phyloP scores from a whole-genome alignment of 2,888 invertebrate genomes.

The Diarsia rubi region DNA sequence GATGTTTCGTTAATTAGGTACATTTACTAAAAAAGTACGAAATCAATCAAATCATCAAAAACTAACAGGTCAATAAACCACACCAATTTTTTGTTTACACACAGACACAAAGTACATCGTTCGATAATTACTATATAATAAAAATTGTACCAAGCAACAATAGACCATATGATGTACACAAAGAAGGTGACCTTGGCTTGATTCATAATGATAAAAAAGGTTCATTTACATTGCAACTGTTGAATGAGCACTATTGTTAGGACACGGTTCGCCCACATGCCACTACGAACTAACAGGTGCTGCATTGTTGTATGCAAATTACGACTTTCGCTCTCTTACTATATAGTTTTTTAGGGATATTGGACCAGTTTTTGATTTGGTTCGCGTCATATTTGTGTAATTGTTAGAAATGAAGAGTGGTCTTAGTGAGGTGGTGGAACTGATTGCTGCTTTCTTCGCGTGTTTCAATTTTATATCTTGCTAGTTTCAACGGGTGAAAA shows the following conservation, averaged over 20 bases:
- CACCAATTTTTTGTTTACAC: conserved; percentile 50
- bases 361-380: conserved; percentile 54
- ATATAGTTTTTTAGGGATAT: conserved; percentile 80
- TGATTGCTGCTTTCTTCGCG: conserved; percentile 10
- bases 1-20: neutral
- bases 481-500: no score
- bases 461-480: neutral
- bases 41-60: conserved; percentile 24
- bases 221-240: conserved; percentile 90
- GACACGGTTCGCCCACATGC: conserved; percentile 86
- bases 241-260: conserved; percentile 85
- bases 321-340: conserved; percentile 87
- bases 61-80: conserved; percentile 50
- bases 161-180: conserved; percentile 81
- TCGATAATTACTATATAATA: conserved; percentile 61
- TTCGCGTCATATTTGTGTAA: conserved; percentile 47
- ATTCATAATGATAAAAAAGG: conserved; percentile 88
- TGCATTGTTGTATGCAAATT: conserved; percentile 90
- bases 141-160: conserved; percentile 59
- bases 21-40: neutral
- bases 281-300: conserved; percentile 84
- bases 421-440: conserved; percentile 10
- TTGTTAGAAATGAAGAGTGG: conserved; percentile 59
- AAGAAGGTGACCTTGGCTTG: conserved; percentile 86
- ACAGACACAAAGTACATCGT: conserved; percentile 40